Base-by-base conservation (phyloP, 2,113 vertebrate species). In the Myiagra hebetior region DNA sequence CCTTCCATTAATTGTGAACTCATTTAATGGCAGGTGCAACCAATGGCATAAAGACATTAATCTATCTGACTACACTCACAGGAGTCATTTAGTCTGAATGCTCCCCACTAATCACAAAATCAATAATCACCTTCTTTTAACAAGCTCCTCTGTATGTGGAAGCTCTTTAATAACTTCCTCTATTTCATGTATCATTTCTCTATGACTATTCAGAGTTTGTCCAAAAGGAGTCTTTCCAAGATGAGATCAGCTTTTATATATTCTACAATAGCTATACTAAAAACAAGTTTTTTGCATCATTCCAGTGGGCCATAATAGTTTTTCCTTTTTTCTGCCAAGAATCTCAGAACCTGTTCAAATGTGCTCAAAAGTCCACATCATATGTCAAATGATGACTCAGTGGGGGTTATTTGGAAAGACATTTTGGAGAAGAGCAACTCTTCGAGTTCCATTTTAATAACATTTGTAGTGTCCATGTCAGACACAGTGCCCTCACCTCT, bases 101-200 rank as follows among this genome's bases (percentile, higher is more conserved):
- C 22, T 88, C 47, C 59, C 44, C 44, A 41, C 52, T 90, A 96
- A 96, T 95, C 72, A 95, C 76, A 93, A 94, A 97, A 96, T 97
- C 95, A 96, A 97, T 96, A 94, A 78, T 69, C 83, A 91, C 73
- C 83, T 75, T 83, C 68, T 92, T 89, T 89, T 80, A 93, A 90
- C 47, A 95, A 94, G 95, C 84, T 78, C 8, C 23, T 91, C 64
- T 88, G 16, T 67, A 59, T 70, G 50, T 86, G 89, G 84, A 96
- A 96, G 59, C 13, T 41, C 79, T 90, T 93, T 83, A 95, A 75
- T 56, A 84, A 88, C 53, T 81, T 94, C 76, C 83, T 91, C 31
- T 21, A 33, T 91, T 91, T 86, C 85, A 84, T 68, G 11, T 75
- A 68, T 81, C 26, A 78, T 81, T 92, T 80, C 56, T 92, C 28